Evolutionary conservation across 1,140 invertebrate genomes (phyloP), one percentile per base, ranked within the genome.

Genomic region (Hyles vespertilio): DNA sequence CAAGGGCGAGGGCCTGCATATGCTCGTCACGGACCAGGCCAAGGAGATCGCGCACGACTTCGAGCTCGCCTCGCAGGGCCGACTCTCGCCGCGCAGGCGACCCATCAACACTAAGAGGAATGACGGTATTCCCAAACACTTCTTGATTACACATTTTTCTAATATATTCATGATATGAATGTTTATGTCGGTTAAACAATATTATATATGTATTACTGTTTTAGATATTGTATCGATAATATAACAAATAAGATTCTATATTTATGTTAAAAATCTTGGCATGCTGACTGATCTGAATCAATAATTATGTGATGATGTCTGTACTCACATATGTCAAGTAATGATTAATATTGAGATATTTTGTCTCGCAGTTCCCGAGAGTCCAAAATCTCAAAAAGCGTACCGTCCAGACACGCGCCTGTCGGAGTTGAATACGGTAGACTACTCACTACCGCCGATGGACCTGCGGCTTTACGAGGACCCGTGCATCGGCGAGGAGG

Each of bases 1-100:
- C 2, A 94, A 94, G 61, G 95, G 94, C 5, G 95, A 96, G 81
- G 95, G 95, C 0, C 89, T 96, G 4, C 94, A 96, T 75, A 93
- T 96, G 43, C 87, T 96, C 3, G 90, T 95, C 55, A 94, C 93
- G 3, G 95, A 96, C 74, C 94, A 95, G 72, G 94, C 93, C 1
- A 92, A 94, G 34, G 93, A 95, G 53, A 93, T 97, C 51, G 91
- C 92, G 2, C 90, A 92, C 48, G 92, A 93, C 9, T 91, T 96
- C 61, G 93, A 95, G 58, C 81, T 95, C 36, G 95, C 95, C 0
- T 92, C 94, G 0, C 92, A 93, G 56, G 94, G 94, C 3, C 94
- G 93, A 63, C 84, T 95, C 7, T 84, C 91, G n/a, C 83, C 90
- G 2, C 51, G 61, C n/a, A 63, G 68, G 32, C 53, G 70, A n/a